These are phyloP conservation scores for Rhea pennata DNA, from an alignment of 2,113 vertebrate genomes.

Conservation along the genomic window DNA sequence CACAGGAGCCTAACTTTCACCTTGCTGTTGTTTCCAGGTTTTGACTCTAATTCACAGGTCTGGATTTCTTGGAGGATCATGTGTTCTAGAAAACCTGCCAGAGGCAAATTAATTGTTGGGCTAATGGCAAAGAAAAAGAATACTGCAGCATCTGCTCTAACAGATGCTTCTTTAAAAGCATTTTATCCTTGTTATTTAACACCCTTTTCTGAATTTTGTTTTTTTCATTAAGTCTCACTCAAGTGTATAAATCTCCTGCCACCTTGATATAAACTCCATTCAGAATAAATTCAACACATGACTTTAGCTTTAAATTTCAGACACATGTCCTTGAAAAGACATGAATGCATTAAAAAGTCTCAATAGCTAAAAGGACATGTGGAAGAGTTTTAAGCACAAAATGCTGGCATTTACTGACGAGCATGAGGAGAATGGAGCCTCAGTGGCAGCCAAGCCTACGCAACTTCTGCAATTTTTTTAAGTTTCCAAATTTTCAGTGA, in stretches of 20 bases:
- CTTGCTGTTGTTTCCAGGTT: background rate
- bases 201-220: background rate
- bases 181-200: background rate
- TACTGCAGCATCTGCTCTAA: background rate
- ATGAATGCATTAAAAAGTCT: rapidly evolving
- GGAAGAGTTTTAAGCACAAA: background rate
- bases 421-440: background rate
- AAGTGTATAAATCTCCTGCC: background rate
- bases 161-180: constrained; percentile 51
- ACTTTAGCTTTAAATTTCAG: background rate
- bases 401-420: background rate
- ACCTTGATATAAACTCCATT: background rate
- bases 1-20: background rate
- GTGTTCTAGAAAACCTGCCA: constrained; percentile 41
- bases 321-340: background rate
- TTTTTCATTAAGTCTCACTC: background rate
- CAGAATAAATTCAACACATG: background rate
- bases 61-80: background rate
- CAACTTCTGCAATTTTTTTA: background rate
- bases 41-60: constrained; percentile 1
- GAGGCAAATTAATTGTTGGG: constrained; percentile 13
- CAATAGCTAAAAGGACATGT: background rate
- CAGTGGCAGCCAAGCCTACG: background rate
- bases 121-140: background rate
- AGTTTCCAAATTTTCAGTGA: background rate